Percentiles rank a stretch among this genome's conserved stretches.
Evolutionary conservation across 2,797 vertebrate genomes (phyloP).

Genomic region (Hippoglossus hippoglossus): DNA sequence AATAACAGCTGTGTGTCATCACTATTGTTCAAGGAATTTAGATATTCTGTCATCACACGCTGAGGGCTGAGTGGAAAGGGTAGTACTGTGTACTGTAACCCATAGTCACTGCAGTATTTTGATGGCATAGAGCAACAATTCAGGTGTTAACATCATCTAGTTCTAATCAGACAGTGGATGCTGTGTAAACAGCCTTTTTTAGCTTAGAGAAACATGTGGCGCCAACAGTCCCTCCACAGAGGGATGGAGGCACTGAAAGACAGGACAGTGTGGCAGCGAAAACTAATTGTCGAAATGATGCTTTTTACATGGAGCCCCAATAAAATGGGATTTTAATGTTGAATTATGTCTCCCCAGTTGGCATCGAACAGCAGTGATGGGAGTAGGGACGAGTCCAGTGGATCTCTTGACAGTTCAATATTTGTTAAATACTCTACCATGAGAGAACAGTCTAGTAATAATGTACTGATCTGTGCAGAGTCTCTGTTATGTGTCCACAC

Average conservation of each 20-base stretch:
- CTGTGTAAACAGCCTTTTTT: conserved; percentile 40
- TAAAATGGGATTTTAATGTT: neutral
- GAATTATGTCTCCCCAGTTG: neutral
- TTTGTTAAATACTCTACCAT: too few species aligned
- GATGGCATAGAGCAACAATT: conserved; percentile 23
- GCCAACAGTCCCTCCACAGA: conserved; percentile 17
- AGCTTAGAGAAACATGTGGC: conserved; percentile 26
- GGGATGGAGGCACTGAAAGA: conserved; percentile 13
- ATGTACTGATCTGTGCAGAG: too few species aligned
- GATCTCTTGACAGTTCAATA: neutral
- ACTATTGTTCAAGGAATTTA: conserved; percentile 52
- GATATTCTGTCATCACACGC: conserved; percentile 57
- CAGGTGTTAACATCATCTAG: conserved; percentile 37
- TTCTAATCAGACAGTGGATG: conserved; percentile 35
- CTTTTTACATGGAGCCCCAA: neutral
- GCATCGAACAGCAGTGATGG: neutral
- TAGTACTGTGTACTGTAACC: conserved; percentile 19
- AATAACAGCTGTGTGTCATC: conserved; percentile 64
- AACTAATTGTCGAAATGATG: conserved; percentile 6
- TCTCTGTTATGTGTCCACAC: too few species aligned
- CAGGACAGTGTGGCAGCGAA: neutral
- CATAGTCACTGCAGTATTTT: conserved; percentile 35
- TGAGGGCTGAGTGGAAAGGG: conserved; percentile 1
- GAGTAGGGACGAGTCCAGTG: neutral
- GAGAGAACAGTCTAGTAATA: too few species aligned